Percentiles rank a stretch among this genome's conserved stretches.
Conservation (phyloP, 2,113 vertebrate species). For the Cinclus mexicanus region DNA sequence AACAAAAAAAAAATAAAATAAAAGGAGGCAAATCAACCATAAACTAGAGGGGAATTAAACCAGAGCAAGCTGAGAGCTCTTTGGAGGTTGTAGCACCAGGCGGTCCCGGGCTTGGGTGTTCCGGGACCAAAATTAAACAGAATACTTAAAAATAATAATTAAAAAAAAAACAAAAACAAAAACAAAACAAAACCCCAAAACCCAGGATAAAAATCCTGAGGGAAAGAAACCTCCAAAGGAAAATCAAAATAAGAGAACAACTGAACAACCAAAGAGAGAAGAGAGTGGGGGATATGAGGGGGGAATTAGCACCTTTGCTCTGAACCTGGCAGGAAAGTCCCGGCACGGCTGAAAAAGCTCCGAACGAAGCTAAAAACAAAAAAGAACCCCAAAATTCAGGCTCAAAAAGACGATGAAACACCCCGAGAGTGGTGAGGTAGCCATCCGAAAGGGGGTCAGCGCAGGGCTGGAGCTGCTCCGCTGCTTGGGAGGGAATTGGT, state of each 20-base stretch:
- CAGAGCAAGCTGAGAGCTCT: not conserved
- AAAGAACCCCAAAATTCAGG: not conserved
- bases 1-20: no score
- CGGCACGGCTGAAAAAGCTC: slow-evolving; percentile 3
- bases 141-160: not conserved
- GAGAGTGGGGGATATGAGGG: rapidly evolving
- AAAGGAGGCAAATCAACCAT: not conserved
- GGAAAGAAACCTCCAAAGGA: not conserved
- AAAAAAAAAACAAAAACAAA: not conserved
- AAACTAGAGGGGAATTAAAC: not conserved
- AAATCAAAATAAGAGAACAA: not conserved
- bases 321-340: slow-evolving; percentile 55
- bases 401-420: not conserved
- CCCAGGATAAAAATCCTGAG: not conserved
- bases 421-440: slow-evolving; percentile 33
- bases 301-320: slow-evolving; percentile 34
- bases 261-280: not conserved
- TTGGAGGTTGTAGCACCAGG: slow-evolving; percentile 40
- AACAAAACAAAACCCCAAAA: not conserved
- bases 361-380: not conserved
- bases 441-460: not conserved
- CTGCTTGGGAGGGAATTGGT: not conserved
- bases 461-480: not conserved
- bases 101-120: not conserved
- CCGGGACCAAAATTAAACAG: not conserved